Base-by-base conservation (phyloP, 2,797 vertebrate genomes). In the Synanceia verrucosa region DNA sequence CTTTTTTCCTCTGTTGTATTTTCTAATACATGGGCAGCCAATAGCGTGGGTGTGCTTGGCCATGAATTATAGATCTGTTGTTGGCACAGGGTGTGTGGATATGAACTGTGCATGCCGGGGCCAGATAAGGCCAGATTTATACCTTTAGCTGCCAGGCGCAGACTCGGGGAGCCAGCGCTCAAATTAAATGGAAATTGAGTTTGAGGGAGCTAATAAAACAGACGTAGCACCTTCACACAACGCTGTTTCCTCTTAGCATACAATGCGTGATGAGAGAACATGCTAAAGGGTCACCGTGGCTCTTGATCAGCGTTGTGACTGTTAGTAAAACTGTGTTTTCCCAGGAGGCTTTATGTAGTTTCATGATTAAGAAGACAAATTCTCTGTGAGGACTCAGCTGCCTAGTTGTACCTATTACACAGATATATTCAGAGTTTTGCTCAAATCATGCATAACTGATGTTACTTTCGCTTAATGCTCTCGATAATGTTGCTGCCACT, bases 71-170 rank as follows among this genome's bases (percentile, higher is more conserved):
- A 93, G 94, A 94, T 94, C 92, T 93, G 91, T 94, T 93, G 93
- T 91, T 94, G 91, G 89, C 91, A 85, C 81, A 73, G 88, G 82
- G 88, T 91, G 88, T 87, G 88, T 92, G 91, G 90, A 94, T 93
- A 93, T 94, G 93, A 94, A 94, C 93, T 90, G 92, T 91, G 93
- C 91, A 93, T 94, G 93, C 91, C 84, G 81, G 83, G 93, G 90
- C 92, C 90, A 94, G 94, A 95, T 94, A 95, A 94, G 92, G 92
- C 93, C 94, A 94, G 89, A 94, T 94, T 94, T 94, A 94, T 91
- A 94, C 92, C 92, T 93, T 91, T 91, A 82, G 87, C 91, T 92
- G 93, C 94, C 93, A 94, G 92, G 84, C 86, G 51, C 86, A 82
- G 79, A 82, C 91, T 85, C 77, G 37, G 85, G 77, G 76, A 93